A percentile compares a stretch with the other conserved stretches of the same genome.
phyloP scores from a whole-genome alignment of 2,888 invertebrate genomes.

The Agrotis segetum region DNA sequence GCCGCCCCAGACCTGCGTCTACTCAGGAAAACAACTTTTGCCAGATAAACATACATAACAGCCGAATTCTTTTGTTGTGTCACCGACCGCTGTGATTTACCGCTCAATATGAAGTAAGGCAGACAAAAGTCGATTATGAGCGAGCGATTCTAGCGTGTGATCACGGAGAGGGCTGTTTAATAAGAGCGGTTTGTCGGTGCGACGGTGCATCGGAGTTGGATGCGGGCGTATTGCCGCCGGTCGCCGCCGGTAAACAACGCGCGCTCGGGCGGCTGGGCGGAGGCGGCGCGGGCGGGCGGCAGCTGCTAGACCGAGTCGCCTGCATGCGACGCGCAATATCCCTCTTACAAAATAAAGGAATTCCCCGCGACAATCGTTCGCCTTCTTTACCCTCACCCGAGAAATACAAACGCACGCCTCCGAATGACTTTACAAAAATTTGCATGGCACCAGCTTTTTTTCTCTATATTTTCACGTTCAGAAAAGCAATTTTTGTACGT shows the following conservation, averaged over 20 bases:
- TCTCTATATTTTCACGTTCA: conserved; percentile 86
- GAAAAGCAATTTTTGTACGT: conserved; percentile 91
- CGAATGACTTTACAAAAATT: conserved; percentile 91
- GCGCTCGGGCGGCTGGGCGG: conserved; percentile 70
- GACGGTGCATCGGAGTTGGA: conserved; percentile 76
- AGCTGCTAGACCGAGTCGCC: conserved; percentile 80
- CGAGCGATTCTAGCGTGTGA: conserved; percentile 54
- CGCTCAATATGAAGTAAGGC: conserved; percentile 69
- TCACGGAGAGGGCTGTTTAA: conserved; percentile 72
- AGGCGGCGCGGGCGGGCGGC: conserved; percentile 74
- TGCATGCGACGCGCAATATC: conserved; percentile 90
- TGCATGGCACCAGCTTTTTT: conserved; percentile 85
- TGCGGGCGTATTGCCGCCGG: conserved; percentile 79
- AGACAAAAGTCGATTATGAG: conserved; percentile 61
- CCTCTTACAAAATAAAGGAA: conserved; percentile 90
- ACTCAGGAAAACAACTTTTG: conserved; percentile 78
- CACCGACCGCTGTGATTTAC: conserved; percentile 71
- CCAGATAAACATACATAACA: conserved; percentile 72
- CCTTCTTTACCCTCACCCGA: conserved; percentile 87
- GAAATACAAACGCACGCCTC: conserved; percentile 90
- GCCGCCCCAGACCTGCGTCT: conserved; percentile 68
- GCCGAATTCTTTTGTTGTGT: conserved; percentile 70
- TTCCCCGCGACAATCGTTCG: conserved; percentile 89
- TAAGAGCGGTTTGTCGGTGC: conserved; percentile 74
- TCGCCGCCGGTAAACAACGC: conserved; percentile 84